Conservation (phyloP, 2,888 invertebrate species). For the Hyposoter dolosus region DNA sequence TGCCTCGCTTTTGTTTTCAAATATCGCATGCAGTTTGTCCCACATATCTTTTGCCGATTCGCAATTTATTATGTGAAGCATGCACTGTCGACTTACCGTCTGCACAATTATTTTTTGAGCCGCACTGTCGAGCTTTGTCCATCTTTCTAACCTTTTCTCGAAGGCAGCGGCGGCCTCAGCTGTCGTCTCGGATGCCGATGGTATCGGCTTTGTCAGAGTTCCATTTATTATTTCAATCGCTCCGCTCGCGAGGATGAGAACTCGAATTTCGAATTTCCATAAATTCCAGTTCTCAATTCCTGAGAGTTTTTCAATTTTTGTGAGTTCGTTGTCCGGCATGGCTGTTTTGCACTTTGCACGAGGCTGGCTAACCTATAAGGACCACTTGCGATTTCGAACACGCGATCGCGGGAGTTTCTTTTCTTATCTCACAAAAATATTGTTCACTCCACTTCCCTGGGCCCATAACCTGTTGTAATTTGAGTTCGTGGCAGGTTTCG, state of each 20-base stretch:
- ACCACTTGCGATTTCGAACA: conserved; percentile 1
- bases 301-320: conserved; percentile 37
- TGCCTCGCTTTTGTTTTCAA: conserved; percentile 73
- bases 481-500: neutral
- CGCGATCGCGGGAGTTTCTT: neutral
- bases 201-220: conserved; percentile 17
- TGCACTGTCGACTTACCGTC: conserved; percentile 53
- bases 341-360: conserved; percentile 45
- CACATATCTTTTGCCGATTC: conserved; percentile 74
- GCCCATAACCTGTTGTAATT: conserved; percentile 33
- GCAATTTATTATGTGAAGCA: conserved; percentile 74
- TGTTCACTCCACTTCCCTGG: neutral
- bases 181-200: neutral
- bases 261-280: conserved; percentile 61
- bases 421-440: neutral
- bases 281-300: conserved; percentile 54
- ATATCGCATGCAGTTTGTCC: conserved; percentile 72
- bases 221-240: conserved; percentile 44
- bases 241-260: conserved; percentile 43
- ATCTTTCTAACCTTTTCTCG: conserved; percentile 53
- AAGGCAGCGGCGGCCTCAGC: conserved; percentile 13
- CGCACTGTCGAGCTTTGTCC: conserved; percentile 64
- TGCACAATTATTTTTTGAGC: conserved; percentile 68
- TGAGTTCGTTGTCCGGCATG: conserved; percentile 45
- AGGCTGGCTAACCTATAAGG: conserved; percentile 54